A percentile compares a stretch with the other conserved stretches of the same genome.
These are phyloP conservation scores for Clarias magur DNA, from an alignment of 2,113 vertebrate genomes.

Conservation along the genomic window DNA sequence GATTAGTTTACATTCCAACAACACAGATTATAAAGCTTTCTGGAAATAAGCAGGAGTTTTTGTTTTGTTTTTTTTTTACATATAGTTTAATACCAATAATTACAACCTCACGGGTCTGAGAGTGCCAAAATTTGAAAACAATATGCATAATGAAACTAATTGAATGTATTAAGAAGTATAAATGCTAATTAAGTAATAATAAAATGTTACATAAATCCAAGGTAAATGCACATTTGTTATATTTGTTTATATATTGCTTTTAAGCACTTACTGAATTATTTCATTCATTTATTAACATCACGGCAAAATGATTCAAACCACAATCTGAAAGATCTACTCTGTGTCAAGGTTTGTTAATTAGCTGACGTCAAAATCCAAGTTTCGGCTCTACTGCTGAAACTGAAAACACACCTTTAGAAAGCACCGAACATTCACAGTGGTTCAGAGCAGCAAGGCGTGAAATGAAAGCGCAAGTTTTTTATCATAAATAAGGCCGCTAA, in stretches of 20 bases:
- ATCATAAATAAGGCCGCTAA: not conserved
- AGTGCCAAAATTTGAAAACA: not conserved
- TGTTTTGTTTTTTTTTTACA: not conserved
- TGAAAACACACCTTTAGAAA: not conserved
- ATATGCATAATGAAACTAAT: not conserved
- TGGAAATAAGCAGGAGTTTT: not conserved
- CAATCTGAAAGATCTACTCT: not conserved
- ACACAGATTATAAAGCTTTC: not conserved
- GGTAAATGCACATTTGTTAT: not conserved
- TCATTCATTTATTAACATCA: not conserved
- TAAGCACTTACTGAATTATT: not conserved
- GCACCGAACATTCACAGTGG: not conserved
- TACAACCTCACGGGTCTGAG: not conserved
- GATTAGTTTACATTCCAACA: constrained; percentile 11
- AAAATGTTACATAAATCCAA: not conserved
- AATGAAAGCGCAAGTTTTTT: not conserved
- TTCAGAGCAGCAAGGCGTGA: not conserved
- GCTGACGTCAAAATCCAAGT: not conserved
- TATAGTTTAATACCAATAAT: not conserved
- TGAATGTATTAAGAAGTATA: not conserved
- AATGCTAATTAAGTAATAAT: not conserved
- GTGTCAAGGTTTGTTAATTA: not conserved
- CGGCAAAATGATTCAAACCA: not conserved
- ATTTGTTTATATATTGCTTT: not conserved
- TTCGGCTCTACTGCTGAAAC: not conserved